Evolutionary conservation across 2,888 invertebrate genomes (phyloP), one percentile per base, ranked within the genome.

Genomic region (Agrochola lota): DNA sequence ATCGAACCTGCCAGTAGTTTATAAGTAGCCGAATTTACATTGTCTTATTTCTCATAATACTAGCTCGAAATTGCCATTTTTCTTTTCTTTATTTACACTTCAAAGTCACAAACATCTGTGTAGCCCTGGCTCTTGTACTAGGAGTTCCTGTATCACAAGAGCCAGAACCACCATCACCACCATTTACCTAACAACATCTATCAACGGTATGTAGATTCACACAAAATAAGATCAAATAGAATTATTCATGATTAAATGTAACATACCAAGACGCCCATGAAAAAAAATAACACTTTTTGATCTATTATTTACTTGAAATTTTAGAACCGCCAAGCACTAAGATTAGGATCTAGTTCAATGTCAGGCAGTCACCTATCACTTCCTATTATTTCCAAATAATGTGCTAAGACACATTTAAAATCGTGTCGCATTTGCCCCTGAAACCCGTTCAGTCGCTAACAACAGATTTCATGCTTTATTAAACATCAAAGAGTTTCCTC

Each of bases 401-500:
- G 78, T 78, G 20, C 80, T 70, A 55, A 71, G 69, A 75, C 66
- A 71, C 57, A 74, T 82, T 82, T 74, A 55, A 63, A 79, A 77
- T 85, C 86, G 85, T 85, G 87, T 81, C 73, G 77, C 35, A 75
- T 46, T 82, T 87, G 93, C 86, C 94, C 94, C 90, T 95, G 95
- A 94, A 94, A 94, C 88, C 82, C 91, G 90, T 78, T 92, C 91
- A 90, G 87, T 93, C 89, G 91, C 87, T 88, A 88, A 87, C 91
- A 91, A 91, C 89, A 90, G 83, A 93, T 93, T 94, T 92, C 90
- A 93, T 90, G 94, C 90, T 89, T 91, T 92, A 89, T 86, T 92
- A 90, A 91, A 94, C 95, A 91, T 92, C 93, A 94, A 94, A 95
- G 92, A 91, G 93, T 93, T 95, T 94, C 93, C 95, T 93, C 92